Conservation (phyloP, 2,797 vertebrate genomes). For the Chromobotia macracanthus region DNA sequence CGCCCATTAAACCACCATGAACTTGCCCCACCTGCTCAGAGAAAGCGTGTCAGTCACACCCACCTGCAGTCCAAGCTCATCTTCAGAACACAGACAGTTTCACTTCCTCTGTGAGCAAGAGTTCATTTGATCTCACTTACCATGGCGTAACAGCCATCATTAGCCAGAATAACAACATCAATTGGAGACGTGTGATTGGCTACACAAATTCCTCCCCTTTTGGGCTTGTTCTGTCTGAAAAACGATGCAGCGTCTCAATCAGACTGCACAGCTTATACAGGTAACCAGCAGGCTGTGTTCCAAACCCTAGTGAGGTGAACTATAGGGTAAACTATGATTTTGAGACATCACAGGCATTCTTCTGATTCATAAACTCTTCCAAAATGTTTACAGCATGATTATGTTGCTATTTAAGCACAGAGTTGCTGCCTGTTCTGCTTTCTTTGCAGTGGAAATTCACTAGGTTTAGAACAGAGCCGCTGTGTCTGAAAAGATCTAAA, state of each 20-base stretch:
- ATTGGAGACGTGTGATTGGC: slow-evolving; percentile 97
- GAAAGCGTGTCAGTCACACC: neutral
- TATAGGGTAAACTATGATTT: too few relatives aligned
- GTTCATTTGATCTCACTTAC: slow-evolving; percentile 69
- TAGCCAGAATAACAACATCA: slow-evolving; percentile 92
- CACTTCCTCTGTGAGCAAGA: neutral
- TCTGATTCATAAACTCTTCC: too few relatives aligned
- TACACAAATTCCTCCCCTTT: slow-evolving; percentile 95
- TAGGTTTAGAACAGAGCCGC: neutral
- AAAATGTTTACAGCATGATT: too few relatives aligned
- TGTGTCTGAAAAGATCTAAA: neutral
- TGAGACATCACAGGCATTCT: too few relatives aligned
- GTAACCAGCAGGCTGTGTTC: too few relatives aligned
- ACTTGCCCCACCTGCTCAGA: slow-evolving; percentile 88
- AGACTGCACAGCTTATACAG: neutral
- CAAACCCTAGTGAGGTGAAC: too few relatives aligned
- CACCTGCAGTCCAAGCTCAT: neutral
- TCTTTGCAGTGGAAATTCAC: too few relatives aligned
- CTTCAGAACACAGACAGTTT: neutral
- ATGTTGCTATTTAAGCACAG: too few relatives aligned
- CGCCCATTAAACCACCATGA: slow-evolving; percentile 92
- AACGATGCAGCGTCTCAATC: slow-evolving; percentile 29
- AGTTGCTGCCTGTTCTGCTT: too few relatives aligned
- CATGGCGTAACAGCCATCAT: slow-evolving; percentile 96
- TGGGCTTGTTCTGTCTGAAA: slow-evolving; percentile 89